These are phyloP conservation scores for Lobophora halterata DNA, from an alignment of 2,888 invertebrate genomes.

Conservation along the genomic window DNA sequence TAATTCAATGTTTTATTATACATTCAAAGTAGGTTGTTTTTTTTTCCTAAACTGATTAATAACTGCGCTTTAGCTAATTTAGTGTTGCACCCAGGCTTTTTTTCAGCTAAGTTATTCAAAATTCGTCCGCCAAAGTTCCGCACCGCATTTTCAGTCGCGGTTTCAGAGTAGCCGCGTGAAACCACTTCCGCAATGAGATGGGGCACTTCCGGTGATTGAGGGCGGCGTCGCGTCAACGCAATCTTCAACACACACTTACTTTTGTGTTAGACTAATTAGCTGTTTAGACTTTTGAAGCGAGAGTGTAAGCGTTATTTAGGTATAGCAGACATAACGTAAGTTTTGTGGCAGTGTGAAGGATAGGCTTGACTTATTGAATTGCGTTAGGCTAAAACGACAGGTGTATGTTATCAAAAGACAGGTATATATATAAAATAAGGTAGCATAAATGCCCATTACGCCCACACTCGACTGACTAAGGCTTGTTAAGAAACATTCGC, in stretches of 20 bases:
- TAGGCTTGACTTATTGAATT: no score
- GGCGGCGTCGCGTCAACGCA: slow-evolving; percentile 31
- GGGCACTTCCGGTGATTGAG: slow-evolving; percentile 82
- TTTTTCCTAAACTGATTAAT: no score
- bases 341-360: no score
- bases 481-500: neutral
- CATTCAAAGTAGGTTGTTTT: no score
- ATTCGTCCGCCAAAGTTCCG: slow-evolving; percentile 9
- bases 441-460: neutral
- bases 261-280: slow-evolving; percentile 25
- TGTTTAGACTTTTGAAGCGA: slow-evolving; percentile 10
- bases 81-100: no score
- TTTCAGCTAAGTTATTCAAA: no score
- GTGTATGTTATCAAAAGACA: no score
- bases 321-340: no score
- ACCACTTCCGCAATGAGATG: slow-evolving; percentile 82
- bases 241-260: slow-evolving; percentile 21
- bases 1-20: no score
- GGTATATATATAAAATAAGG: no score
- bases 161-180: slow-evolving; percentile 41
- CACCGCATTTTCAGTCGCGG: slow-evolving; percentile 13
- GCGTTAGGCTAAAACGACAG: no score
- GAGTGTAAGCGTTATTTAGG: neutral
- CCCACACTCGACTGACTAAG: neutral
- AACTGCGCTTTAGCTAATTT: no score